Conservation (phyloP, 2,888 invertebrate species). For the Nomada ferruginata region DNA sequence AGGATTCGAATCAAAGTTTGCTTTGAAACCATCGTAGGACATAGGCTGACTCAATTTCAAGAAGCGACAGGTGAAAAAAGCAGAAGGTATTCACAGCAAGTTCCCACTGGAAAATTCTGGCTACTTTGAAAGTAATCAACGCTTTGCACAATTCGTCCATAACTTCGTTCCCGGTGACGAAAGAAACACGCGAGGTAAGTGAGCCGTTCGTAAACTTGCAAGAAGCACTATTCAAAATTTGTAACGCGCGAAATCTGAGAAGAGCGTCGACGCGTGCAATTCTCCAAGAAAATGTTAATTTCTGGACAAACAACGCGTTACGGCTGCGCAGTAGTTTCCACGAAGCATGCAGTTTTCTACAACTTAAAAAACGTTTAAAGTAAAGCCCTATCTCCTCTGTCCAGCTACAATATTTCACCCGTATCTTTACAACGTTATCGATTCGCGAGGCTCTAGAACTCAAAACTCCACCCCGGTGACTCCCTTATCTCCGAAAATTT, state of each 20-base stretch:
- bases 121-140: not conserved
- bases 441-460: not conserved
- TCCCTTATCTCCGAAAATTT: too few species aligned
- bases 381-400: not conserved
- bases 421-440: not conserved
- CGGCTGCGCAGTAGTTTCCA: slow-evolving; percentile 8
- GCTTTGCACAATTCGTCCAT: not conserved
- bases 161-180: not conserved
- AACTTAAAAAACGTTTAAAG: not conserved
- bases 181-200: not conserved
- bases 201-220: too few species aligned
- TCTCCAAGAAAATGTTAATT: slow-evolving; percentile 26
- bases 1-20: slow-evolving; percentile 44
- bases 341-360: slow-evolving; percentile 38
- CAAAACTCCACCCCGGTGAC: too few species aligned
- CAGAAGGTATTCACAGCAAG: slow-evolving; percentile 47
- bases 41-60: slow-evolving; percentile 24
- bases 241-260: not conserved
- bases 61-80: slow-evolving; percentile 53
- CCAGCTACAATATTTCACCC: not conserved
- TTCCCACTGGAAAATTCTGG: slow-evolving; percentile 50
- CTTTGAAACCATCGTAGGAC: slow-evolving; percentile 41
- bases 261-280: slow-evolving; percentile 19
- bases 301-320: slow-evolving; percentile 12
- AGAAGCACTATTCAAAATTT: not conserved